Evolutionary conservation across 2,797 vertebrate genomes (phyloP).

Genomic region (Salmo trutta): DNA sequence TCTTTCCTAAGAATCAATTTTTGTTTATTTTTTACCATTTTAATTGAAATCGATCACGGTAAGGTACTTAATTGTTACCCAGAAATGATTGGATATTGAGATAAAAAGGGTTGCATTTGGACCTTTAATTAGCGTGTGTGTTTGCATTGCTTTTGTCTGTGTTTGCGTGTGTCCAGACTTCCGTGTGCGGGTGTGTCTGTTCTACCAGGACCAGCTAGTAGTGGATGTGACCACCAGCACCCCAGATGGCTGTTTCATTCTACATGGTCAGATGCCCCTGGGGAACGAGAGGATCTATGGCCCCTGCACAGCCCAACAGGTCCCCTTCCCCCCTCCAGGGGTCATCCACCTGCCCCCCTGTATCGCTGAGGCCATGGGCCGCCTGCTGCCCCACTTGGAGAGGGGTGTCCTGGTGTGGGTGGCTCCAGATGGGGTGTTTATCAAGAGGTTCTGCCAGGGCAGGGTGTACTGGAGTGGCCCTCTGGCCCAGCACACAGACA

Average conservation of each 20-base stretch:
- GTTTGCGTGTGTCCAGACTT: constrained; percentile 71
- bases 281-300: constrained; percentile 78
- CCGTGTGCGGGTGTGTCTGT: constrained; percentile 80
- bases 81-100: too few relatives aligned
- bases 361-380: constrained; percentile 67
- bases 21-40: too few relatives aligned
- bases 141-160: constrained; percentile 17
- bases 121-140: background rate
- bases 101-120: too few relatives aligned
- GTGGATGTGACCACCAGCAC: constrained; percentile 72
- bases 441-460: constrained; percentile 90
- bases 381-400: constrained; percentile 83
- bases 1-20: too few relatives aligned
- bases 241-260: constrained; percentile 85
- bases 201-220: constrained; percentile 78
- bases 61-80: too few relatives aligned
- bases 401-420: constrained; percentile 87
- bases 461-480: constrained; percentile 89
- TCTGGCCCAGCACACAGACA: constrained; percentile 73
- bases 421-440: constrained; percentile 87
- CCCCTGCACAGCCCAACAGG: constrained; percentile 72
- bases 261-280: constrained; percentile 56
- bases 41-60: too few relatives aligned
- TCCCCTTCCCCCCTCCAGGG: constrained; percentile 75
- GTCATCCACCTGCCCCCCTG: constrained; percentile 19